Percentiles rank a stretch among this genome's conserved stretches.
These are phyloP conservation scores for Acanthurus tractus DNA, from an alignment of 2,797 vertebrate genomes.

Conservation along the genomic window DNA sequence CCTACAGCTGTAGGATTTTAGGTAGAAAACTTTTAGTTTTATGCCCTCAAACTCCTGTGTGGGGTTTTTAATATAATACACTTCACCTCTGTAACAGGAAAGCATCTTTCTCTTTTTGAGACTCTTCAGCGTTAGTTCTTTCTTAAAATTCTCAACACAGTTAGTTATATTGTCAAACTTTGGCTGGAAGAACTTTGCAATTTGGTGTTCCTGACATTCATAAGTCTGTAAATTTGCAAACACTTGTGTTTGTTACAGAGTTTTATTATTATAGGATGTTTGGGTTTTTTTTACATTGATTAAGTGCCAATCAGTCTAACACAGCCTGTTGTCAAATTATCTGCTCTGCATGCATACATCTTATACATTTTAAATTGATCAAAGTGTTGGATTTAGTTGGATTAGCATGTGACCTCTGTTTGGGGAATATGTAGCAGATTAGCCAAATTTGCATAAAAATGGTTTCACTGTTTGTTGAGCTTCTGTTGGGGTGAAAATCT, in stretches of 20 bases:
- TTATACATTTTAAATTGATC: background rate
- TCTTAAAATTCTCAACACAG: background rate
- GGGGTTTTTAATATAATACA: background rate
- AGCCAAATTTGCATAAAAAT: constrained; percentile 6
- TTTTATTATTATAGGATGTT: background rate
- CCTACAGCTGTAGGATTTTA: background rate
- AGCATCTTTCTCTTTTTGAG: background rate
- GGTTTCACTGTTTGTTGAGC: background rate
- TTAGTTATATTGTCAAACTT: background rate
- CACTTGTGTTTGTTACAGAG: background rate
- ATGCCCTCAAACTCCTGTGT: background rate
- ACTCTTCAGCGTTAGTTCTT: background rate
- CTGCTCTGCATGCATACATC: background rate
- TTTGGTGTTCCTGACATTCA: background rate
- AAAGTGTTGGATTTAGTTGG: background rate
- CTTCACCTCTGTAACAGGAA: background rate
- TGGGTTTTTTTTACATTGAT: background rate
- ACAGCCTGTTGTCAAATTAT: background rate
- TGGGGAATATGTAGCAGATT: background rate
- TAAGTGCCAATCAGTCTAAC: background rate
- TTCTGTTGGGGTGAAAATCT: background rate
- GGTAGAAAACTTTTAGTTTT: background rate
- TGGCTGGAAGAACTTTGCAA: background rate
- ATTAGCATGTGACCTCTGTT: background rate
- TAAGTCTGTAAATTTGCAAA: background rate